Conservation (phyloP, 2,888 invertebrate species). For the Hypomecis atomaria region DNA sequence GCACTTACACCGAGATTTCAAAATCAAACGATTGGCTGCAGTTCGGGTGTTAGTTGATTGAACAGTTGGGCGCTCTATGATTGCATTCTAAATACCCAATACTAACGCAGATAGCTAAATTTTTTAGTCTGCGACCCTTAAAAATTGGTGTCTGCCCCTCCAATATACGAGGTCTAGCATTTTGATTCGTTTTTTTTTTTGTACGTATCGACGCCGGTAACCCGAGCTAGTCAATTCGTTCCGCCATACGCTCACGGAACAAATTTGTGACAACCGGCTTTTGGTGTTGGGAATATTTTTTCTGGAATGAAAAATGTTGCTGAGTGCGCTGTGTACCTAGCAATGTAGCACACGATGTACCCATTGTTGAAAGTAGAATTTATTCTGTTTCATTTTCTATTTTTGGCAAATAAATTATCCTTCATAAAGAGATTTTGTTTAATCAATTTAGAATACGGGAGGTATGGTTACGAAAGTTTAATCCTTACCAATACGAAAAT, state of each 20-base stretch:
- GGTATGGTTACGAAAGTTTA: too few relatives aligned
- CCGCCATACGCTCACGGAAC: constrained; percentile 57
- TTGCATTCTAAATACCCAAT: constrained; percentile 12
- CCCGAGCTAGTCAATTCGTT: constrained; percentile 68
- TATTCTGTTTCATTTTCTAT: background rate
- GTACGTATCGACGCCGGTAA: constrained; percentile 50
- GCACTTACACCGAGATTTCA: too few relatives aligned
- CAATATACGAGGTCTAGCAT: constrained; percentile 52
- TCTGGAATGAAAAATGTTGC: constrained; percentile 14
- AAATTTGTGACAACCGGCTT: constrained; percentile 53
- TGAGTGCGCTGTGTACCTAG: background rate
- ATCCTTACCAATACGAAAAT: too few relatives aligned
- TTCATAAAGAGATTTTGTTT: too few relatives aligned
- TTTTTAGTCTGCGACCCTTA: constrained; percentile 35
- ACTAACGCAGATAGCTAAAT: constrained; percentile 1
- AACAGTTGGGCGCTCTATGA: background rate
- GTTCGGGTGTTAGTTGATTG: constrained; percentile 8
- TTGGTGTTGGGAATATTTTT: constrained; percentile 27
- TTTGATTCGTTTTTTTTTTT: constrained; percentile 51
- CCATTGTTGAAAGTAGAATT: background rate
- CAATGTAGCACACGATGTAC: background rate
- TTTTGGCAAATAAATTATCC: background rate
- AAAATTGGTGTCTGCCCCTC: constrained; percentile 39
- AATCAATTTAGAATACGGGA: too few relatives aligned
- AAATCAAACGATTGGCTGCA: background rate